phyloP scores from a whole-genome alignment of 2,113 vertebrate genomes.

The Thoracochromis brauschi region DNA sequence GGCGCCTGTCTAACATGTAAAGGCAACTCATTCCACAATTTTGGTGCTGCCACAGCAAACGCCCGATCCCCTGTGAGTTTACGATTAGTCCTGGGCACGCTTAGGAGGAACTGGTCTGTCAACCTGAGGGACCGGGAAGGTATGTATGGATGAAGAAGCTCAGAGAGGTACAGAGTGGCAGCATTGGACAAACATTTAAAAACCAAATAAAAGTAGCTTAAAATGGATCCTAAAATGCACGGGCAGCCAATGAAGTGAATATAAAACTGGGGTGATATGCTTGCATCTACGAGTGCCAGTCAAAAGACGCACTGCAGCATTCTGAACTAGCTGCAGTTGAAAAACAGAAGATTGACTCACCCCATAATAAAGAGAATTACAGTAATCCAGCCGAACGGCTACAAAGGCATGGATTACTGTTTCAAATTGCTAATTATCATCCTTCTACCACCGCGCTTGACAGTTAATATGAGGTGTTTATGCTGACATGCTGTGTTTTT shows the following conservation, averaged over 20 bases:
- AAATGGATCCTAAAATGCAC: neutral
- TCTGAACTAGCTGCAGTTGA: neutral
- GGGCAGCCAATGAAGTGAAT: neutral
- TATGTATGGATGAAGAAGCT: neutral
- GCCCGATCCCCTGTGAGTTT: neutral
- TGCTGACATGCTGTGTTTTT: neutral
- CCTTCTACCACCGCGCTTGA: fast-evolving
- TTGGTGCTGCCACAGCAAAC: neutral
- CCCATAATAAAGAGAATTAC: neutral
- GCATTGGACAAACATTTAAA: neutral
- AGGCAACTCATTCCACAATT: neutral
- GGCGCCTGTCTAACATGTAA: neutral
- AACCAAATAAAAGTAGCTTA: neutral
- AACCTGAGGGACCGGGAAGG: neutral
- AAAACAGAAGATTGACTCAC: neutral
- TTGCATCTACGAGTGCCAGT: neutral
- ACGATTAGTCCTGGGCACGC: neutral
- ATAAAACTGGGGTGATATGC: neutral
- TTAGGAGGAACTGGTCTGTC: fast-evolving
- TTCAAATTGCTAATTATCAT: neutral
- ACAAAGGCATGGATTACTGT: neutral
- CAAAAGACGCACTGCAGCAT: fast-evolving
- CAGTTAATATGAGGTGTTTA: neutral
- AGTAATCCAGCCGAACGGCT: neutral
- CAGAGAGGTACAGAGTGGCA: neutral